A percentile compares a stretch with the other conserved stretches of the same genome.
Evolutionary conservation across 2,797 vertebrate species (phyloP).

Genomic region (Notamacropus eugenii): DNA sequence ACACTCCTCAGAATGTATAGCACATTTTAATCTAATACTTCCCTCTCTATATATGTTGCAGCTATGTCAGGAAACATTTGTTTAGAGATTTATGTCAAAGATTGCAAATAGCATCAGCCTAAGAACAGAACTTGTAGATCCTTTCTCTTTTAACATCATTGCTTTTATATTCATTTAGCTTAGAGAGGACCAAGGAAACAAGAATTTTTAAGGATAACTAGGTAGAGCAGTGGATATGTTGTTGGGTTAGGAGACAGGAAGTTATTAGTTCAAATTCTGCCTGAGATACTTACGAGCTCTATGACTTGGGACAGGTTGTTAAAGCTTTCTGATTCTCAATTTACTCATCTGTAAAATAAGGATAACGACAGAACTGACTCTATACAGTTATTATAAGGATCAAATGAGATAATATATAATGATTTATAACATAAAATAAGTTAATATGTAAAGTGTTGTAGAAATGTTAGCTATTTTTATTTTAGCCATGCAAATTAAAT

Average conservation of each 20-base stretch:
- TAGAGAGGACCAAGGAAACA: background rate
- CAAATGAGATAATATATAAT: background rate
- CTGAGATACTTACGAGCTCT: background rate
- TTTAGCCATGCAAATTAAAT: background rate
- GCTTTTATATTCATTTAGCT: background rate
- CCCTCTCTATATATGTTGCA: background rate
- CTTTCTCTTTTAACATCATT: background rate
- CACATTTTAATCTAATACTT: background rate
- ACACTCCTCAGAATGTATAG: background rate
- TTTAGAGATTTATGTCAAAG: background rate
- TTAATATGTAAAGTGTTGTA: background rate
- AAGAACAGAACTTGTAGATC: background rate
- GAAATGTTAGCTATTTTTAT: background rate
- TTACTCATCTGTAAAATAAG: conserved; percentile 25
- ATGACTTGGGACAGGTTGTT: background rate
- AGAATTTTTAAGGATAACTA: background rate
- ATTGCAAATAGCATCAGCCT: background rate
- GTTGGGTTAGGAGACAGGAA: background rate
- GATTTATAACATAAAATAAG: background rate
- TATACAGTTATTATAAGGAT: background rate
- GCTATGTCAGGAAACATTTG: background rate
- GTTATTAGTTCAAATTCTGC: background rate
- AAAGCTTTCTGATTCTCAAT: background rate
- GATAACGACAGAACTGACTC: background rate
- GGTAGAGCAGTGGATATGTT: background rate